A percentile compares a stretch with the other conserved stretches of the same genome.
Conservation (phyloP, 2,113 vertebrate species). For the Lampris incognitus region DNA sequence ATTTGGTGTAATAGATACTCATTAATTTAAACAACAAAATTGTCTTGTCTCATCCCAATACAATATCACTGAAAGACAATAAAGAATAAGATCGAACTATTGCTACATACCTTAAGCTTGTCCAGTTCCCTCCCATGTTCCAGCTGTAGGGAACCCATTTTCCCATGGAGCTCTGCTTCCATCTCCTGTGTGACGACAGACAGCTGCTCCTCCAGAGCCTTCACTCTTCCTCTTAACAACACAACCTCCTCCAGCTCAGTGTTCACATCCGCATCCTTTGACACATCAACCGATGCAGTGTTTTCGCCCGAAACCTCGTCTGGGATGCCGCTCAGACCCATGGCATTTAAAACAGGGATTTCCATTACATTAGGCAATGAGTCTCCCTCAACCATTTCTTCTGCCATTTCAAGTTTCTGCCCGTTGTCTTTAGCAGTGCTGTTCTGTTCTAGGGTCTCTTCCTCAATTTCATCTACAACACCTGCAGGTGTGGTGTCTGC, state of each 20-base stretch:
- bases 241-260: neutral
- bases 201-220: slow-evolving; percentile 64
- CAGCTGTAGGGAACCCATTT: slow-evolving; percentile 25
- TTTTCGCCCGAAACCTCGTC: slow-evolving; percentile 6
- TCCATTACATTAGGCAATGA: neutral
- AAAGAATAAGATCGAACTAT: too few species aligned
- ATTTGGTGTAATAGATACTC: too few species aligned
- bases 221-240: slow-evolving; percentile 42
- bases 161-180: slow-evolving; percentile 33
- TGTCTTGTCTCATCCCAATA: too few species aligned
- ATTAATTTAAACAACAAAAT: too few species aligned
- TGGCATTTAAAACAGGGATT: neutral
- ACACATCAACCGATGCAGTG: neutral
- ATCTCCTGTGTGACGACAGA: neutral
- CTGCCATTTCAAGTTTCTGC: neutral
- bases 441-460: neutral
- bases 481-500: neutral
- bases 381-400: slow-evolving; percentile 5
- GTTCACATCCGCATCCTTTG: neutral
- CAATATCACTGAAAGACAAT: too few species aligned
- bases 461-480: neutral
- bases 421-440: neutral
- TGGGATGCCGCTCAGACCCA: neutral
- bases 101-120: slow-evolving; percentile 63
- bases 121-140: slow-evolving; percentile 62